These are phyloP conservation scores for Corapipo altera DNA, from an alignment of 2,113 vertebrate species.

Conservation along the genomic window DNA sequence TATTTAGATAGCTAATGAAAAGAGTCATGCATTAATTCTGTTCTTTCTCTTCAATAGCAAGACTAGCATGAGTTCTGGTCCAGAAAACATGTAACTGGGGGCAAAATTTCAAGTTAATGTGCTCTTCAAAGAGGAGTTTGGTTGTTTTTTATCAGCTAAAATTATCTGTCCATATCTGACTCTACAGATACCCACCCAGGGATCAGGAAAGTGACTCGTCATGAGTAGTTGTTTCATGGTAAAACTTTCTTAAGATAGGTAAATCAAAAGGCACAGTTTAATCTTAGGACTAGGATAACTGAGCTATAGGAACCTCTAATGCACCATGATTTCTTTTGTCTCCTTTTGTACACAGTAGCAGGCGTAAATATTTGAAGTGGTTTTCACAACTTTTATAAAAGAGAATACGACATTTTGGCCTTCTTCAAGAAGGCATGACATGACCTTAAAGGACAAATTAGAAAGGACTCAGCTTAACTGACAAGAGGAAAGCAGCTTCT, in stretches of 20 bases:
- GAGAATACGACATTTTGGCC: background rate
- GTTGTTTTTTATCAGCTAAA: background rate
- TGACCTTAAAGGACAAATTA: constrained; percentile 22
- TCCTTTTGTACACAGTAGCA: background rate
- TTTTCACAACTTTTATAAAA: background rate
- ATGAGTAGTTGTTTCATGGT: accelerated
- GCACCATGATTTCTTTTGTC: accelerated
- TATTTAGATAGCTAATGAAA: background rate
- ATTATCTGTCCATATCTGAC: background rate
- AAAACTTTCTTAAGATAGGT: background rate
- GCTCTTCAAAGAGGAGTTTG: background rate
- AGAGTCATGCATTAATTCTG: background rate
- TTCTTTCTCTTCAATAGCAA: background rate
- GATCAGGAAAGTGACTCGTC: background rate
- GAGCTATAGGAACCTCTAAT: background rate
- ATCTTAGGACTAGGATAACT: background rate
- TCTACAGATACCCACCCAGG: background rate
- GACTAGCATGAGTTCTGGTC: background rate
- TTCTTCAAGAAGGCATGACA: background rate
- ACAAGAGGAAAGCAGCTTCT: background rate
- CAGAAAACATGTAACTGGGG: background rate
- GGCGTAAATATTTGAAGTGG: background rate
- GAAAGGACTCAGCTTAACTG: constrained; percentile 6
- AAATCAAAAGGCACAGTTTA: background rate
- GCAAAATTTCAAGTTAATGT: background rate